These are phyloP conservation scores for Chamaea fasciata DNA, from an alignment of 2,113 vertebrate species.

Conservation along the genomic window DNA sequence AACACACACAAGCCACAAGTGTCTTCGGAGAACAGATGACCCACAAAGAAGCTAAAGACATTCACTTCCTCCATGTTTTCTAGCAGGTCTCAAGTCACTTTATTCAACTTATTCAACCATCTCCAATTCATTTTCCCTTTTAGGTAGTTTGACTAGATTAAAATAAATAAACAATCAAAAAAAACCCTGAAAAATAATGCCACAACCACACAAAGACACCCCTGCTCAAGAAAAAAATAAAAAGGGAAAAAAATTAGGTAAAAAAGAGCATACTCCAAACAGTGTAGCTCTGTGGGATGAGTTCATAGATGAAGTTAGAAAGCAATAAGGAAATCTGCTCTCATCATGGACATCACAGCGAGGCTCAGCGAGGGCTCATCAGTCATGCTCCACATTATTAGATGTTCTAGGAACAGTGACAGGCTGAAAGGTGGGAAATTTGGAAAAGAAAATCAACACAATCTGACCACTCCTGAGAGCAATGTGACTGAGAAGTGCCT, in stretches of 20 bases:
- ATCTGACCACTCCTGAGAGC: not conserved
- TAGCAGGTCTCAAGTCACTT: not conserved
- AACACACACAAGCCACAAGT: not conserved
- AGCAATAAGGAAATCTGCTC: not conserved
- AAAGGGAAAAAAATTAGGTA: accelerated
- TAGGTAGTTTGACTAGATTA: not conserved
- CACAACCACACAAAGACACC: not conserved
- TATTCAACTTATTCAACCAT: not conserved
- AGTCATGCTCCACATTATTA: not conserved
- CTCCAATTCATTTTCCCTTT: not conserved
- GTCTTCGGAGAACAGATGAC: not conserved
- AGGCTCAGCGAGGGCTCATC: not conserved
- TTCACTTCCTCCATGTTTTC: not conserved
- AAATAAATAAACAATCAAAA: not conserved
- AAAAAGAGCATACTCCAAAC: not conserved
- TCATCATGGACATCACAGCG: not conserved
- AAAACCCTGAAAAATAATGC: accelerated
- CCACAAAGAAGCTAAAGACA: not conserved
- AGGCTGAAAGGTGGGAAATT: not conserved
- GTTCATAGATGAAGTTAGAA: not conserved
- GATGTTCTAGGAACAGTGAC: not conserved
- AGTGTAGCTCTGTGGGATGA: not conserved
- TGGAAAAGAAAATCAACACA: not conserved
- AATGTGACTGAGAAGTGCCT: accelerated
- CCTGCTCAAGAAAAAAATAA: not conserved